Evolutionary conservation across 2,888 invertebrate species (phyloP).

Genomic region (Actias luna): DNA sequence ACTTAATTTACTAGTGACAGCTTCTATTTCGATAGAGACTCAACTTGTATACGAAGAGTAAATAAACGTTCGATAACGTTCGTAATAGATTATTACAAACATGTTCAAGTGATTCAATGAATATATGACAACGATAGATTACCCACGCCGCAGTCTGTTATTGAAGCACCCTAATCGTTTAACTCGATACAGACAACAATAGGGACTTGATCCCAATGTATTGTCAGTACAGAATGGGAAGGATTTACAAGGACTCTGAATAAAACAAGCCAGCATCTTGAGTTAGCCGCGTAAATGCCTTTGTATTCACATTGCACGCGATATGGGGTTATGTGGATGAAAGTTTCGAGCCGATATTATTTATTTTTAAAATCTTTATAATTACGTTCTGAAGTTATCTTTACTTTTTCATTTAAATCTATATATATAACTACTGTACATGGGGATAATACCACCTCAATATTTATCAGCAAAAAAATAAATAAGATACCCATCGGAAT

Average conservation of each 20-base stretch:
- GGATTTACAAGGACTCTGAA: conserved; percentile 68
- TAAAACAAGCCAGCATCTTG: conserved; percentile 65
- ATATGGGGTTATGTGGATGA: conserved; percentile 43
- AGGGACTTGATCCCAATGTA: conserved; percentile 58
- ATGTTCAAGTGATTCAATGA: conserved; percentile 25
- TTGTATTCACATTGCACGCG: conserved; percentile 60
- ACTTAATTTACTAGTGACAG: too few species aligned
- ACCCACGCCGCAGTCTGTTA: conserved; percentile 44
- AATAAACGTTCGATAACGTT: neutral
- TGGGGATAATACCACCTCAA: too few species aligned
- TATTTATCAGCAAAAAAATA: neutral
- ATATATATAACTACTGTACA: neutral
- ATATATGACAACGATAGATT: conserved; percentile 49
- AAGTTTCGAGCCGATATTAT: conserved; percentile 41
- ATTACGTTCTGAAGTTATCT: conserved; percentile 19
- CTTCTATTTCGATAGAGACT: neutral
- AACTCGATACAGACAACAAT: conserved; percentile 68
- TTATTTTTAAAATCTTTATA: conserved; percentile 22
- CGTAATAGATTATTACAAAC: conserved; percentile 20
- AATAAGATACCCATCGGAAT: neutral
- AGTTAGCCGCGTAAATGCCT: conserved; percentile 59
- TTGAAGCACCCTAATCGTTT: conserved; percentile 68
- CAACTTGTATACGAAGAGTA: conserved; percentile 7
- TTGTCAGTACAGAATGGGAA: conserved; percentile 69
- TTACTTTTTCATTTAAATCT: neutral